These are phyloP conservation scores for Heteractis magnifica DNA, from an alignment of 92 coral and sea anemone species.

Conservation along the genomic window DNA sequence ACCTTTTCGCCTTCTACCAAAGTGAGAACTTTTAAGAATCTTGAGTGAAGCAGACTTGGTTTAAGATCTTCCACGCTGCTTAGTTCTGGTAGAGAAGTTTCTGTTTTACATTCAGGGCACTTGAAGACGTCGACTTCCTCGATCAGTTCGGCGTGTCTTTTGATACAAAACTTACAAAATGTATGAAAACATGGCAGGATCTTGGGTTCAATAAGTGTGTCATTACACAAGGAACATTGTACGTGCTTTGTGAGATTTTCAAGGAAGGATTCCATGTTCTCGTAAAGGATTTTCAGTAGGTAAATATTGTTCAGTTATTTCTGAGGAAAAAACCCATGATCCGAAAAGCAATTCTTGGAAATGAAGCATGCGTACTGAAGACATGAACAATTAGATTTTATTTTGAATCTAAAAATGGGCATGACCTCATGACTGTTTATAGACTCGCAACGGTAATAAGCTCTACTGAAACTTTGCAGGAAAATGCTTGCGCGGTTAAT, in stretches of 20 bases:
- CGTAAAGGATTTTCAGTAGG: background rate
- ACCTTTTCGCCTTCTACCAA: constrained; percentile 10
- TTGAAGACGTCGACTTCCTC: constrained; percentile 28
- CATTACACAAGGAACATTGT: constrained; percentile 21
- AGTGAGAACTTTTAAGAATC: constrained; percentile 8
- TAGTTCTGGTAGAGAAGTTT: constrained; percentile 12
- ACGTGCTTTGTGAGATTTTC: background rate
- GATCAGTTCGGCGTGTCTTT: background rate
- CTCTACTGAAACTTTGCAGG: too few species aligned
- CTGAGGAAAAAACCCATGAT: background rate
- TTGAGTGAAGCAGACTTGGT: constrained; percentile 17
- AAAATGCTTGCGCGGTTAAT: too few species aligned
- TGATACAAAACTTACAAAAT: constrained; percentile 27
- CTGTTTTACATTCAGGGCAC: constrained; percentile 11
- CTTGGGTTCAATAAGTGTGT: constrained; percentile 25
- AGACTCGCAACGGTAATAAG: too few species aligned
- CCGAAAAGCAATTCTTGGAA: constrained; percentile 2
- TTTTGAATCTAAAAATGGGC: background rate
- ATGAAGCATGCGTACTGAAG: background rate
- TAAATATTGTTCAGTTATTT: background rate
- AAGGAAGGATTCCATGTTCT: constrained; percentile 20
- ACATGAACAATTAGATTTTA: background rate
- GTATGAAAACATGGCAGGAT: constrained; percentile 6
- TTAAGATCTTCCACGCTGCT: constrained; percentile 22
- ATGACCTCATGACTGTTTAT: too few species aligned